Conservation (phyloP, 2,113 vertebrate genomes). For the Festucalex cinctus region DNA sequence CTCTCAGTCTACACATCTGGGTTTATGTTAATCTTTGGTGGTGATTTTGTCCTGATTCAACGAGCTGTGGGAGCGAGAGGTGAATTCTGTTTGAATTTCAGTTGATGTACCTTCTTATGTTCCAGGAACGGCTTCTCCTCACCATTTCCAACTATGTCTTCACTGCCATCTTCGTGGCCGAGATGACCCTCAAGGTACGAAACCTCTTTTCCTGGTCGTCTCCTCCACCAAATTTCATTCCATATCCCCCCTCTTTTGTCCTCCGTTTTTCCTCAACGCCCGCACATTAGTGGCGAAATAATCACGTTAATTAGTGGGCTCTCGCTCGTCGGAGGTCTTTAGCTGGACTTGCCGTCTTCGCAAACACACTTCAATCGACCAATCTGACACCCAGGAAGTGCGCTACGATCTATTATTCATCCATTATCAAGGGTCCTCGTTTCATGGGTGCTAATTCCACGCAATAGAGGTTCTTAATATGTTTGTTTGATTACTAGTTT, state of each 20-base stretch:
- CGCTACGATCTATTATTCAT: slow-evolving; percentile 42
- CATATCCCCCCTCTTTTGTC: neutral
- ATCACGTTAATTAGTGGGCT: slow-evolving; percentile 46
- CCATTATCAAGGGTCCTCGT: neutral
- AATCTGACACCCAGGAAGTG: slow-evolving; percentile 25
- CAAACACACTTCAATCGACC: slow-evolving; percentile 22
- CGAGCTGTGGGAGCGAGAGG: too few species aligned
- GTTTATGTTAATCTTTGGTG: too few species aligned
- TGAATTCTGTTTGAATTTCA: too few species aligned
- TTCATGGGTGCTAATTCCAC: slow-evolving; percentile 27
- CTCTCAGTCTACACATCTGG: too few species aligned
- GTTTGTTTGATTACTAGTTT: neutral
- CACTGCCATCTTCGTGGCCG: slow-evolving; percentile 9
- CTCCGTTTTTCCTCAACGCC: slow-evolving; percentile 36
- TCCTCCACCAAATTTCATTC: too few species aligned
- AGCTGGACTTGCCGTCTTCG: slow-evolving; percentile 30
- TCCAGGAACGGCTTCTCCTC: slow-evolving; percentile 6
- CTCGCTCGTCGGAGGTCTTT: slow-evolving; percentile 42
- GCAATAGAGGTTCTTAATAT: neutral
- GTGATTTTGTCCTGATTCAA: too few species aligned
- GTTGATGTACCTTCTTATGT: neutral
- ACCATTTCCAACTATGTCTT: slow-evolving; percentile 4
- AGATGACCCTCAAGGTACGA: slow-evolving; percentile 8
- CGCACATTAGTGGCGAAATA: slow-evolving; percentile 36
- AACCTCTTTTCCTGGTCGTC: neutral